These are phyloP conservation scores for Pseudochaenichthys georgianus DNA, from an alignment of 2,797 vertebrate genomes.

Conservation along the genomic window DNA sequence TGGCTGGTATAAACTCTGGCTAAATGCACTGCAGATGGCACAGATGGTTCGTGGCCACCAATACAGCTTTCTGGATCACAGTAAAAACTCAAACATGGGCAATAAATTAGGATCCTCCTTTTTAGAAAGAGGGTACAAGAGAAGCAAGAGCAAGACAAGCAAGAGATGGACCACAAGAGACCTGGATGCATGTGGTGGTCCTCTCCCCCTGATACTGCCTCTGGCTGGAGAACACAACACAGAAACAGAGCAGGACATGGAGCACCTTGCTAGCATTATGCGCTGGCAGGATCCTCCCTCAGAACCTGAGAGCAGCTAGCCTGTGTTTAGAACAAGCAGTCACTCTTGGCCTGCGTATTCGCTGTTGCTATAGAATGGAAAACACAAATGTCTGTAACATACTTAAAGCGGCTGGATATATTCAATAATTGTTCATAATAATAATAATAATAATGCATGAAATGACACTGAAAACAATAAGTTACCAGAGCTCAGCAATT, in stretches of 20 bases:
- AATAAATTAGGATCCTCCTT: constrained; percentile 59
- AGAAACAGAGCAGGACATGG: constrained; percentile 44
- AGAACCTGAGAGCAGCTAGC: constrained; percentile 24
- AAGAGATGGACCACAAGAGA: constrained; percentile 49
- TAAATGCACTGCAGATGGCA: constrained; percentile 70
- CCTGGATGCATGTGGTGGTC: constrained; percentile 47
- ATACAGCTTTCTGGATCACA: constrained; percentile 53
- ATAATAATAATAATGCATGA: background rate
- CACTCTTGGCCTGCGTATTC: background rate
- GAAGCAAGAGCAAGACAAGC: constrained; percentile 43
- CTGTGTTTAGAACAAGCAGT: constrained; percentile 34
- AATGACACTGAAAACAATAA: background rate
- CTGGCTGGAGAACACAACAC: constrained; percentile 48
- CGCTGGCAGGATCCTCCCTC: constrained; percentile 34
- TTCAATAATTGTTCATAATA: background rate
- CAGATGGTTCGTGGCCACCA: constrained; percentile 64
- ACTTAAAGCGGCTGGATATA: background rate
- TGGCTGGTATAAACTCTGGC: constrained; percentile 71
- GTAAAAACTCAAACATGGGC: constrained; percentile 62
- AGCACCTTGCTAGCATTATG: constrained; percentile 67
- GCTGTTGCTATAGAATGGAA: constrained; percentile 25
- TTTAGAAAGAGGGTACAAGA: constrained; percentile 66
- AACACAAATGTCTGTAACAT: constrained; percentile 9
- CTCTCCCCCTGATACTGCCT: constrained; percentile 44
- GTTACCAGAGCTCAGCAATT: background rate